phyloP scores from a whole-genome alignment of 2,113 vertebrate species.

The Ascaphus truei region DNA sequence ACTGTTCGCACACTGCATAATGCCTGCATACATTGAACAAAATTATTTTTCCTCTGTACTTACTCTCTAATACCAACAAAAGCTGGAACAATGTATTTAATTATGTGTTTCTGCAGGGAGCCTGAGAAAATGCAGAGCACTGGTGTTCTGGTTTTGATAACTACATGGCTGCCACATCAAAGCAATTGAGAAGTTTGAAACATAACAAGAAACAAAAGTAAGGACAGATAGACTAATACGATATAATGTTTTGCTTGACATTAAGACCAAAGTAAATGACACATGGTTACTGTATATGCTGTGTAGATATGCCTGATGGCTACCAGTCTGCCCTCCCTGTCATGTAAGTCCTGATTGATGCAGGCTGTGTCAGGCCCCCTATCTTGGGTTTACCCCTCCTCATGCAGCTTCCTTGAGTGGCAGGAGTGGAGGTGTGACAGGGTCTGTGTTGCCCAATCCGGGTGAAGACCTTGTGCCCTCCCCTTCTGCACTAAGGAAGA shows the following conservation, averaged over 20 bases:
- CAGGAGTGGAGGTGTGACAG: too few species aligned
- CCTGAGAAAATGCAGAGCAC: background rate
- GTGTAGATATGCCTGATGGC: too few species aligned
- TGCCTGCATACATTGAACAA: constrained; percentile 7
- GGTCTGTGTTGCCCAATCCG: too few species aligned
- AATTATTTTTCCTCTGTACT: constrained; percentile 14
- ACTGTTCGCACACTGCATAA: constrained; percentile 18
- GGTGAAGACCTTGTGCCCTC: too few species aligned
- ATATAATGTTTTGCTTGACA: constrained; percentile 21
- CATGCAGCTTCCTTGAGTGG: too few species aligned
- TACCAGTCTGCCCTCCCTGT: too few species aligned
- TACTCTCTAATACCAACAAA: constrained; percentile 24
- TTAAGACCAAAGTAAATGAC: background rate
- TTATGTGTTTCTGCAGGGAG: constrained; percentile 13
- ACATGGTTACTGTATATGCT: too few species aligned
- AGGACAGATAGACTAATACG: constrained; percentile 8
- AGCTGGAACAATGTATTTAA: constrained; percentile 28
- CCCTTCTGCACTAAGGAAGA: too few species aligned
- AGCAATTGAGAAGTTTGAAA: constrained; percentile 11
- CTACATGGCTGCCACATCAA: constrained; percentile 26
- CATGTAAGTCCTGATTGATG: too few species aligned
- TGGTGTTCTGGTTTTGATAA: constrained; percentile 16
- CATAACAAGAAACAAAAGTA: constrained; percentile 15
- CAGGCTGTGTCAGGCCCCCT: too few species aligned
- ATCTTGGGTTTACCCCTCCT: too few species aligned